Conservation (phyloP, 2,888 invertebrate species). For the Cephus pulcher region DNA sequence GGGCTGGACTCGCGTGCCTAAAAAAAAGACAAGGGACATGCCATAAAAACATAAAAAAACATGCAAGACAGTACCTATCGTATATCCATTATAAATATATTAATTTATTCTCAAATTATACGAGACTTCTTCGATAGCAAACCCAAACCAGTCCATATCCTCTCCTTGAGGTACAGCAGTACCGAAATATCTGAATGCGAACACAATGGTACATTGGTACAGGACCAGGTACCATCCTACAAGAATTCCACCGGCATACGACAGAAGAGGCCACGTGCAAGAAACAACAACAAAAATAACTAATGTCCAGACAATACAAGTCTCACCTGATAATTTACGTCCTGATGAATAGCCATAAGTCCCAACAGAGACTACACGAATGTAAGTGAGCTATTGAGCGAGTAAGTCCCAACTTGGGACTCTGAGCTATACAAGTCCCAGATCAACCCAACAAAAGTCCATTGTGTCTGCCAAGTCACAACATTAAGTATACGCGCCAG, state of each 20-base stretch:
- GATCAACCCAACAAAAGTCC: conserved; percentile 50
- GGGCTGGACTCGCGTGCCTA: background rate
- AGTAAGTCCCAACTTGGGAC: background rate
- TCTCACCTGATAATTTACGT: conserved; percentile 41
- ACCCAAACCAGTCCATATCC: background rate
- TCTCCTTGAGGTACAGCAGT: background rate
- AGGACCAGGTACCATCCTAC: background rate
- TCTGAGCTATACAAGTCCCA: background rate
- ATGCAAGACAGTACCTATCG: conserved; percentile 60
- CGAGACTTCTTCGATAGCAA: background rate
- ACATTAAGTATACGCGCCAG: background rate
- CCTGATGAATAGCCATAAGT: conserved; percentile 5
- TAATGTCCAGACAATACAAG: conserved; percentile 11
- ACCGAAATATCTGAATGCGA: background rate
- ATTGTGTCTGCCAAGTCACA: conserved; percentile 45
- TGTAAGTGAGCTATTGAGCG: background rate
- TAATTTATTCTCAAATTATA: conserved; percentile 64
- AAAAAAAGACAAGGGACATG: conserved; percentile 39
- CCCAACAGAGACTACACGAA: background rate
- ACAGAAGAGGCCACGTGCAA: background rate
- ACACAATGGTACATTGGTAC: background rate
- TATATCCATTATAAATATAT: conserved; percentile 65
- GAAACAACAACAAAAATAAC: background rate
- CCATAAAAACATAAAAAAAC: conserved; percentile 55
- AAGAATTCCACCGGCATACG: background rate